Evolutionary conservation across 2,113 vertebrate genomes (phyloP), one percentile per base, ranked within the genome.

Genomic region (Chrysemys picta): DNA sequence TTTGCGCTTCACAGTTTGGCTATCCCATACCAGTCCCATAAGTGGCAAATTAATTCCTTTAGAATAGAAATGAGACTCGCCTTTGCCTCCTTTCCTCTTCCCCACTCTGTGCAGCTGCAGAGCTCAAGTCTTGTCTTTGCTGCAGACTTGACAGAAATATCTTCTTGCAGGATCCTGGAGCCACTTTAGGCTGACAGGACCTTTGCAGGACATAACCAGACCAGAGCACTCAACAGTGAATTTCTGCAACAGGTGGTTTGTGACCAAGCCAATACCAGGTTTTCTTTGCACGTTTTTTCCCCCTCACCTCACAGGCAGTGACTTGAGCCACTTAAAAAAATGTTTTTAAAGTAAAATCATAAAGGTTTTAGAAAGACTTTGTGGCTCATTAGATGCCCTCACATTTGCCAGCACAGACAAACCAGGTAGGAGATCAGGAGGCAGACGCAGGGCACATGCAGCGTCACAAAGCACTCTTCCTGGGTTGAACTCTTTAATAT

Each of bases 131-230:
- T 50, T 65, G 42, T 86, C 49, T 87, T 38, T 50, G 52, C 50
- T 21, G 14, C 47, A 86, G 85, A 75, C n/a, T 53, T 57, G 47
- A 0, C 27, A 1, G 1, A 24, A 92, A 57, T 27, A 89, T 38
- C 31, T 2, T 25, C 3, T 85, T 93, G 0, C 78, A 92, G 35
- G 54, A 83, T 65, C 54, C 24, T 84, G 47, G 49, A 56, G n/a
- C 31, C 7, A 47, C 22, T 78, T 89, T 82, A 69, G 69, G 56
- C 25, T 0, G 0, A 24, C 65, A 13, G 0, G 0, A 35, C 0
- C 0, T 24, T 83, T 57, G 35, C n/a, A 75, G 42, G 82, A 59
- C 84, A 59, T 27, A 42, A 45, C 42, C 75, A 53, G 49, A 87
- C 57, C 84, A 87, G 42, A 49, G 19, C 24, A 59, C 24, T 85